Percentiles rank a stretch among this genome's conserved stretches.
phyloP scores from a whole-genome alignment of 1,140 invertebrate genomes.

The Drosophila nikananu region DNA sequence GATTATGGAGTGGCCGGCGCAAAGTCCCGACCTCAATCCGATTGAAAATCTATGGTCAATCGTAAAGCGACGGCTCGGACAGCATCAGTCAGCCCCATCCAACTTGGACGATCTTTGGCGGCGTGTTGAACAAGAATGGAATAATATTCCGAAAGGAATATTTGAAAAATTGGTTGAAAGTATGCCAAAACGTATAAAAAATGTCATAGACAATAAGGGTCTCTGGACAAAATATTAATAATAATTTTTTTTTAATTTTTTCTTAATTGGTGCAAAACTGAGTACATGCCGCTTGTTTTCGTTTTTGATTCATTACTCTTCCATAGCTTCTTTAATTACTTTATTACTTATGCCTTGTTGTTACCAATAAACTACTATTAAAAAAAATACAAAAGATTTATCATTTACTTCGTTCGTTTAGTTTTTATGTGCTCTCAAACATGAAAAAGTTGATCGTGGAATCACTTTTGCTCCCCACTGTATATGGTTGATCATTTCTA shows the following conservation, averaged over 20 bases:
- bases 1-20: background rate
- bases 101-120: no score
- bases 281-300: background rate
- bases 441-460: no score
- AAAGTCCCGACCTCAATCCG: background rate
- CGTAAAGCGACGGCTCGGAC: background rate
- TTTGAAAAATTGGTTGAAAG: background rate
- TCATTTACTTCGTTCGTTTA: no score
- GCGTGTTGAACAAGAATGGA: no score
- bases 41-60: background rate
- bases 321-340: background rate
- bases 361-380: background rate
- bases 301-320: background rate
- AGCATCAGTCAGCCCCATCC: no score
- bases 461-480: no score
- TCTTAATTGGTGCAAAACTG: no score
- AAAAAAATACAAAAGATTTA: no score
- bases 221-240: background rate
- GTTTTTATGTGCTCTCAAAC: no score
- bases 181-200: background rate
- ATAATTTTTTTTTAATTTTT: no score
- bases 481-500: no score
- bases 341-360: background rate
- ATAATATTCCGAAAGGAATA: no score
- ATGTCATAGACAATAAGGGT: background rate